Conservation (phyloP, 2,888 invertebrate species). For the Acanthococcus lagerstroemiae region DNA sequence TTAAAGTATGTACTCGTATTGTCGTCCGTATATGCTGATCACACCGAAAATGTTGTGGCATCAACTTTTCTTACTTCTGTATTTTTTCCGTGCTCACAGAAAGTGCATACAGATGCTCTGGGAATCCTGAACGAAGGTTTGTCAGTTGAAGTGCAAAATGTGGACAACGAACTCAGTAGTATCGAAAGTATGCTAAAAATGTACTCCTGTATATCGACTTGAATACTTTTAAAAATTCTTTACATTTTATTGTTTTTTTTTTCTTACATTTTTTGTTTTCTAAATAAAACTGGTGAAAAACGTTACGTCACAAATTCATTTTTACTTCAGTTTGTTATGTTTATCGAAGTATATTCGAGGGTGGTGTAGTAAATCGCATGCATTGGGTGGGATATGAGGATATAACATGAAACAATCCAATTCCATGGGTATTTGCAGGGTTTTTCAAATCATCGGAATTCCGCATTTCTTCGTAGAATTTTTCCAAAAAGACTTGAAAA, state of each 20-base stretch:
- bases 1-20: conserved; percentile 35
- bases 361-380: too few relatives aligned
- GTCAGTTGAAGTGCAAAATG: neutral
- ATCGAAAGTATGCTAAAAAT: neutral
- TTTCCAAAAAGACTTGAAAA: too few relatives aligned
- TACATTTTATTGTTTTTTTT: neutral
- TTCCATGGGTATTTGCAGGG: too few relatives aligned
- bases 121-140: conserved; percentile 14
- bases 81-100: conserved; percentile 4
- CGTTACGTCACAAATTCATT: too few relatives aligned
- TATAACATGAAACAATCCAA: too few relatives aligned
- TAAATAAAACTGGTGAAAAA: too few relatives aligned
- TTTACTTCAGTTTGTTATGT: too few relatives aligned
- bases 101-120: conserved; percentile 22
- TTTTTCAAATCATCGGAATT: too few relatives aligned
- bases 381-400: too few relatives aligned
- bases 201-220: too few relatives aligned
- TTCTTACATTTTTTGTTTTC: neutral
- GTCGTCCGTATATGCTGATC: neutral
- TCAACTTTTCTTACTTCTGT: neutral
- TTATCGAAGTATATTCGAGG: too few relatives aligned
- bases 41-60: neutral
- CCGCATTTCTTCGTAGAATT: too few relatives aligned
- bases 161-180: neutral
- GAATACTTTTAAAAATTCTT: neutral